Base-by-base conservation (phyloP, 35 echinoderm and acorn worm genomes). In the Apostichopus californicus region DNA sequence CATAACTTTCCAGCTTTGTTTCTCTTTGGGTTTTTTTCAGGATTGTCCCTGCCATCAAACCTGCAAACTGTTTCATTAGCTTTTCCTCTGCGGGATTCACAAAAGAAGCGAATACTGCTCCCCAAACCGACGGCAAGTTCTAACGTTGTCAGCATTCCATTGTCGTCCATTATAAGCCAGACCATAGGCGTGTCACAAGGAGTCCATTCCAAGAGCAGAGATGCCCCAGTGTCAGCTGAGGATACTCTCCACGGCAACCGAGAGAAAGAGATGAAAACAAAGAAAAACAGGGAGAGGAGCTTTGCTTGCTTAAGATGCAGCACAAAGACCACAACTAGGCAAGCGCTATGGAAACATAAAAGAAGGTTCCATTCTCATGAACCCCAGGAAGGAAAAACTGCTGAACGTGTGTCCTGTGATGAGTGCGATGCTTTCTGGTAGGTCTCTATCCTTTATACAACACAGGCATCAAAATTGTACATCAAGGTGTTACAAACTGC, bases 281-380 rank as follows among this genome's bases (percentile, higher is more conserved):
- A 54, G 56, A 56, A 54, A 57, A 83, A 8, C 8, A 56, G 17
- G 20, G 54, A 8, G 7, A 14, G 80, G 56, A 9, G 18, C 53
- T 57, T 56, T 55, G 53, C 53, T 10, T 83, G 80, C 56, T n/a
- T 28, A 12, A 83, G 18, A 56, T 83, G 80, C 56, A 57, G 53
- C 53, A 54, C 56, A 57, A 56, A 55, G 56, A 83, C 80, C 15
- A 83, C 80, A 83, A 83, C 80, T 12, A 83, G 80, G 17, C 80
- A 83, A 55, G 80, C 80, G 1, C 5, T 83, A 6, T 83, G 80
- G 80, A 83, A 83, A 56, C 80, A 83, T 28, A 83, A 83, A 57
- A 12, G 80, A 20, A 83, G 80, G 20, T 56, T 56, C 8, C 80
- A 83, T 83, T 57, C 80, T 56, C 8, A 20, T 55, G 18, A 20